A percentile compares a stretch with the other conserved stretches of the same genome.
phyloP scores from a whole-genome alignment of 37 sponge, comb jelly and placozoan species.

The Haliclona indistincta region DNA sequence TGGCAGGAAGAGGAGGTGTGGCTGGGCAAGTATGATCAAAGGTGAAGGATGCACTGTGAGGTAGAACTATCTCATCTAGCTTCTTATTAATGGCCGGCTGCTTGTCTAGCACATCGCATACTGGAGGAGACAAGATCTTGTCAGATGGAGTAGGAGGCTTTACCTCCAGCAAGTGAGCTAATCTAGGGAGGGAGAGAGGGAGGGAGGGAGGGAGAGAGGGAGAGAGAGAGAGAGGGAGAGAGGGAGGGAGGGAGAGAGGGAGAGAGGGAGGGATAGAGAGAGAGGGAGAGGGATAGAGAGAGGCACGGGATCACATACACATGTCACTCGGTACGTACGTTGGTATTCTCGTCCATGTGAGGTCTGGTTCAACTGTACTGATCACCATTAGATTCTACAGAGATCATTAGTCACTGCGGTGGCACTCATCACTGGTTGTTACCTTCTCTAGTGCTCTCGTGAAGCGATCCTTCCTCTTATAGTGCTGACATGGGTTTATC shows the following conservation, averaged over 20 bases:
- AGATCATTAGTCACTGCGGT: not conserved
- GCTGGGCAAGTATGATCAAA: too few species aligned
- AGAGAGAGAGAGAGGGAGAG: not conserved
- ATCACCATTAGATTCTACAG: constrained; percentile 58
- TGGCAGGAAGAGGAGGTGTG: not conserved
- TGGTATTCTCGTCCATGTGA: constrained; percentile 68
- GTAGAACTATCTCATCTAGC: not conserved
- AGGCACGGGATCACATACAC: not conserved
- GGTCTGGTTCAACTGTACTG: constrained; percentile 61
- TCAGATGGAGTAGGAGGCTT: not conserved
- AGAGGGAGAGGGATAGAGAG: too few species aligned
- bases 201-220: not conserved
- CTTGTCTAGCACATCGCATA: not conserved
- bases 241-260: not conserved
- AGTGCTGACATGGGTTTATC: constrained; percentile 79
- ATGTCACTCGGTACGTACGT: constrained; percentile 18
- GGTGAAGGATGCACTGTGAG: too few species aligned
- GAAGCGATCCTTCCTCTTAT: constrained; percentile 77
- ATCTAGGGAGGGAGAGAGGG: not conserved
- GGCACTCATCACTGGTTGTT: not conserved
- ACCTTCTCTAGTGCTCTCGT: constrained; percentile 92
- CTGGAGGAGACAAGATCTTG: not conserved
- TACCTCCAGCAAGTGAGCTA: constrained; percentile 22
- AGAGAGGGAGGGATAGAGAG: not conserved
- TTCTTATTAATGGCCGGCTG: constrained; percentile 1